Conservation (phyloP, 2,113 vertebrate genomes). For the Paradisaea rubra region DNA sequence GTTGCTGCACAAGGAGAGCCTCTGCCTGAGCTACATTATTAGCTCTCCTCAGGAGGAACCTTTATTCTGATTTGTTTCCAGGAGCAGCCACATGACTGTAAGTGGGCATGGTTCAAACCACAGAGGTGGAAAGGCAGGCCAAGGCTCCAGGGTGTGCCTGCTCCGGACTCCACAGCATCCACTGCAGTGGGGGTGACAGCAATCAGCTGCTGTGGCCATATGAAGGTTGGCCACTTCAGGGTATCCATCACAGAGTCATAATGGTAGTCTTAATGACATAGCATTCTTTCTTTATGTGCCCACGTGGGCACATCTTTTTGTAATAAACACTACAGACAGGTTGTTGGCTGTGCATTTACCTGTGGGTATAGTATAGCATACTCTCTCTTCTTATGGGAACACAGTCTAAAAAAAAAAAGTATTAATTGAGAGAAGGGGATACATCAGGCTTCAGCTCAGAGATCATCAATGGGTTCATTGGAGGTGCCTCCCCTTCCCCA, state of each 20-base stretch:
- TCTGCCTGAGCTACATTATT: neutral
- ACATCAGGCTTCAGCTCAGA: neutral
- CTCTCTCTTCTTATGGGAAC: neutral
- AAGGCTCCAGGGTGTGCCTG: neutral
- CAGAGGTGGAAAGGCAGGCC: neutral
- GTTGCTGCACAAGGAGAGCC: neutral
- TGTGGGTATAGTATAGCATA: neutral
- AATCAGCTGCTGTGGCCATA: fast-evolving
- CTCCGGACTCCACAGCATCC: neutral
- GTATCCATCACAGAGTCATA: neutral
- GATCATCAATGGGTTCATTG: neutral
- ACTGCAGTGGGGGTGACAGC: fast-evolving
- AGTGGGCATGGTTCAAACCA: neutral
- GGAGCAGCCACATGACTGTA: neutral
- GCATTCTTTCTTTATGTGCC: neutral
- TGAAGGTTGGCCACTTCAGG: neutral
- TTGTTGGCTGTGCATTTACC: neutral
- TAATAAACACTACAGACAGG: neutral
- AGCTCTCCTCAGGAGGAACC: neutral
- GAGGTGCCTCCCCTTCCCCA: neutral
- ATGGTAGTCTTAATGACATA: neutral
- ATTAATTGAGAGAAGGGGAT: neutral
- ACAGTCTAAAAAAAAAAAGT: neutral
- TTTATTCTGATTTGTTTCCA: neutral
- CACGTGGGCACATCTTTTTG: neutral